A percentile compares a stretch with the other conserved stretches of the same genome.
phyloP scores from a whole-genome alignment of 64 coral and sea anemone species.

The Stichodactyla mertensii region DNA sequence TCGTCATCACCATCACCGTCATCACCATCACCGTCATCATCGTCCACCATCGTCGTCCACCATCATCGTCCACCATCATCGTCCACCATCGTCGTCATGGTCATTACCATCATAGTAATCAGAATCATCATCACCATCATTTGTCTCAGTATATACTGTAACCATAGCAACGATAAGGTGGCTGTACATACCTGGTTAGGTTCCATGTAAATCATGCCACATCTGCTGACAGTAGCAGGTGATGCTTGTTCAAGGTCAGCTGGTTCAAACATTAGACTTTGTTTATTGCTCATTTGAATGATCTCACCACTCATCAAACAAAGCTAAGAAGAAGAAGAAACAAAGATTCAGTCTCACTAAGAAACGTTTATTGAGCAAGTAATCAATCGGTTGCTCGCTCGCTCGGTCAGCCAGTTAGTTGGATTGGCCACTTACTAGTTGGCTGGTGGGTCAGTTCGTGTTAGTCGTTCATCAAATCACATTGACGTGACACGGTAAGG shows the following conservation, averaged over 20 bases:
- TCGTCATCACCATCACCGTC: background rate
- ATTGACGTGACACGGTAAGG: too few relatives aligned
- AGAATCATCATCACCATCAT: too few relatives aligned
- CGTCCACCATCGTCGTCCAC: background rate
- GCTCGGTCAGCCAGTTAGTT: too few relatives aligned
- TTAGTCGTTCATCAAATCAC: too few relatives aligned
- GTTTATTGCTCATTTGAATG: conserved; percentile 95
- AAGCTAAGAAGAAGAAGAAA: conserved; percentile 40
- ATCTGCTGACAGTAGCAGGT: conserved; percentile 94
- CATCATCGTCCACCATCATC: background rate
- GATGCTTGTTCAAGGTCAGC: conserved; percentile 98
- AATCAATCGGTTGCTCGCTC: background rate
- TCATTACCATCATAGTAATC: too few relatives aligned
- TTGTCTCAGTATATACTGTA: background rate
- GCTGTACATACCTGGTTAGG: conserved; percentile 66
- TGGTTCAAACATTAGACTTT: conserved; percentile 98
- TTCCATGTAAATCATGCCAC: conserved; percentile 99
- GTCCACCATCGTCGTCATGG: too few relatives aligned
- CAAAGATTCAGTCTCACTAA: background rate
- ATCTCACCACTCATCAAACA: conserved; percentile 99
- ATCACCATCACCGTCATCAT: too few relatives aligned
- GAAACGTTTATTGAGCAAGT: background rate
- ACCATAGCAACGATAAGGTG: background rate
- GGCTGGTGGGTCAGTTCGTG: too few relatives aligned
- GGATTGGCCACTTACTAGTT: too few relatives aligned